phyloP scores from a whole-genome alignment of 1,140 invertebrate species.

The Microplitis mediator region DNA sequence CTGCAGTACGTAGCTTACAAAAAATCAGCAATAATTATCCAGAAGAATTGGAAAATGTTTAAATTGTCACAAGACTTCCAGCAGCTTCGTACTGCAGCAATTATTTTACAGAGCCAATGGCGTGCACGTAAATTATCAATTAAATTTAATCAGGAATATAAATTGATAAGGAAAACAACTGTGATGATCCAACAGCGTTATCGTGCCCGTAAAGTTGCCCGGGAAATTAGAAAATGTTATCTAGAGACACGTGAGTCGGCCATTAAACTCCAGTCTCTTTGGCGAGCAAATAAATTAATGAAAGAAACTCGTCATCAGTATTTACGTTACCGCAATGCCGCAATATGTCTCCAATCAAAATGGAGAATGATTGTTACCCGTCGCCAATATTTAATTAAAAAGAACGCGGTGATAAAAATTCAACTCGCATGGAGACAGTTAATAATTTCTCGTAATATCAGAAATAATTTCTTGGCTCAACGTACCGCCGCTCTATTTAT shows the following conservation, averaged over 20 bases:
- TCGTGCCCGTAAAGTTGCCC: constrained; percentile 47
- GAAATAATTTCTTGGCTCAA: constrained; percentile 41
- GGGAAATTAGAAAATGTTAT: constrained; percentile 37
- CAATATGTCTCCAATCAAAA: constrained; percentile 39
- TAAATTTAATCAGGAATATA: constrained; percentile 36
- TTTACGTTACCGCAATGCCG: constrained; percentile 33
- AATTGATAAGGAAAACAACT: constrained; percentile 41
- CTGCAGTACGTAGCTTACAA: not conserved
- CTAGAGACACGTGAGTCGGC: constrained; percentile 19
- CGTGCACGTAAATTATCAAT: constrained; percentile 37
- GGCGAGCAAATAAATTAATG: constrained; percentile 33
- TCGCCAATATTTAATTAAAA: constrained; percentile 33
- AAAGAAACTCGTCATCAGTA: constrained; percentile 31
- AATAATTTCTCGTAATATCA: constrained; percentile 28
- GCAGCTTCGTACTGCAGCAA: constrained; percentile 41
- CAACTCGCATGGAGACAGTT: constrained; percentile 42
- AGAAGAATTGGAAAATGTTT: constrained; percentile 45
- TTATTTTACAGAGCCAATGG: constrained; percentile 45
- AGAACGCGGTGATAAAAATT: constrained; percentile 39
- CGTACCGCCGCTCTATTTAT: constrained; percentile 47
- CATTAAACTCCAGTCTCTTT: constrained; percentile 40
- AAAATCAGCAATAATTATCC: constrained; percentile 26
- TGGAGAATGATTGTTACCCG: constrained; percentile 38
- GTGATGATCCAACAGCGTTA: constrained; percentile 49
- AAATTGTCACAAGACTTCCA: constrained; percentile 32